phyloP scores from a whole-genome alignment of 2,113 vertebrate genomes.

The Ochotona curzoniae region DNA sequence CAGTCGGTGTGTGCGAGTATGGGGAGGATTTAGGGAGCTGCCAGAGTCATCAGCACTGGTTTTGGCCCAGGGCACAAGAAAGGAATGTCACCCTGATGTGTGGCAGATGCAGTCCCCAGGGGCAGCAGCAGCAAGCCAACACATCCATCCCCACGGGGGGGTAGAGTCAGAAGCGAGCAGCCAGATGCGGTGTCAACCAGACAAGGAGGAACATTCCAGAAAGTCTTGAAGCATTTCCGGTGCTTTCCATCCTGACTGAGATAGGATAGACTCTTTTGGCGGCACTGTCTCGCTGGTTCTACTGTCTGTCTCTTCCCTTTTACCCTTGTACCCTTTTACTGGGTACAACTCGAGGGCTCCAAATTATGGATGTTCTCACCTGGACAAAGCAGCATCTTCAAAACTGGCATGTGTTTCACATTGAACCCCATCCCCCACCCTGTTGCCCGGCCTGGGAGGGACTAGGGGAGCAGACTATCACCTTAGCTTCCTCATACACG shows the following conservation, averaged over 20 bases:
- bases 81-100: constrained; percentile 80
- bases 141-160: constrained; percentile 63
- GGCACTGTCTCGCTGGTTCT: constrained; percentile 60
- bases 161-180: constrained; percentile 76
- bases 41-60: constrained; percentile 38
- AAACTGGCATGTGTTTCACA: constrained; percentile 88
- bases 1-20: constrained; percentile 51
- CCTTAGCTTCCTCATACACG: constrained; percentile 86
- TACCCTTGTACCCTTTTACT: constrained; percentile 71
- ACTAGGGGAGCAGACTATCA: constrained; percentile 80
- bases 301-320: constrained; percentile 69
- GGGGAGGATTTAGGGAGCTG: constrained; percentile 40
- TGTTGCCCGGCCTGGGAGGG: constrained; percentile 72
- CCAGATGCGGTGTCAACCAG: constrained; percentile 69
- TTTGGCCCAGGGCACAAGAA: constrained; percentile 80
- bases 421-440: constrained; percentile 72
- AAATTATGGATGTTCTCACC: constrained; percentile 63
- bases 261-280: constrained; percentile 72
- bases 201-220: not conserved
- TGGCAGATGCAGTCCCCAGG: constrained; percentile 45
- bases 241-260: constrained; percentile 59
- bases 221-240: constrained; percentile 17
- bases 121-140: constrained; percentile 49
- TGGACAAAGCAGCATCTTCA: constrained; percentile 88
- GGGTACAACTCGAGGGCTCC: constrained; percentile 68